Evolutionary conservation across 2,113 vertebrate genomes (phyloP).

Genomic region (Petrocephalus microphthalmus): DNA sequence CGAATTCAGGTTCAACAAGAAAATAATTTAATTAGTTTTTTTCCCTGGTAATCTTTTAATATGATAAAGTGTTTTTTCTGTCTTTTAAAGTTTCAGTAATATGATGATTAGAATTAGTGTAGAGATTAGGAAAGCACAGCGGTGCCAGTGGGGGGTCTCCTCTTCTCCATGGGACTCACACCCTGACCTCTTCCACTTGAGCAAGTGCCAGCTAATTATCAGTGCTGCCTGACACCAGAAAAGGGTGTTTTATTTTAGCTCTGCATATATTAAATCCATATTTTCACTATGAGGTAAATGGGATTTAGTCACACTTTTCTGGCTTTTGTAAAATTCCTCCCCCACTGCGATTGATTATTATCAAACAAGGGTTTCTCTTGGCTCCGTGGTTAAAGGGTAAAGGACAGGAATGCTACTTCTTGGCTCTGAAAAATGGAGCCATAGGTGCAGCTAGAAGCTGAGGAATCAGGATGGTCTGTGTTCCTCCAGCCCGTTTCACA

Average conservation of each 20-base stretch:
- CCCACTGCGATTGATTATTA: slow-evolving; percentile 34
- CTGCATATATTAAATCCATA: slow-evolving; percentile 21
- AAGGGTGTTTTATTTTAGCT: neutral
- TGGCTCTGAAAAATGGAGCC: slow-evolving; percentile 19
- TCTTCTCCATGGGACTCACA: neutral
- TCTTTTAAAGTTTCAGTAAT: neutral
- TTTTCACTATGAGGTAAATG: slow-evolving; percentile 20
- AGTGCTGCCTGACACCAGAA: neutral
- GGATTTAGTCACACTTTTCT: slow-evolving; percentile 18
- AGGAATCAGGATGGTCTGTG: neutral
- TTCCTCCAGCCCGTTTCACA: neutral
- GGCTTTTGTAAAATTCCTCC: slow-evolving; percentile 6
- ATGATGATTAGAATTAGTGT: neutral
- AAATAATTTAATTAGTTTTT: neutral
- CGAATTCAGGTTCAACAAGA: neutral
- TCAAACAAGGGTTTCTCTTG: slow-evolving; percentile 31
- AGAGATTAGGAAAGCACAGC: neutral
- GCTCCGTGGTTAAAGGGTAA: slow-evolving; percentile 16
- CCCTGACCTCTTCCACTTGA: neutral
- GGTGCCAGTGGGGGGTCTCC: neutral
- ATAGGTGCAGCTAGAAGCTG: slow-evolving; percentile 23
- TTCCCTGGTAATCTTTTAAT: neutral
- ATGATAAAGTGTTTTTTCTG: neutral
- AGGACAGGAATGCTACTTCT: neutral
- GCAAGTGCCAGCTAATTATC: slow-evolving; percentile 9